Conservation (phyloP, 92 coral and sea anemone genomes). For the Paragorgia papillata region DNA sequence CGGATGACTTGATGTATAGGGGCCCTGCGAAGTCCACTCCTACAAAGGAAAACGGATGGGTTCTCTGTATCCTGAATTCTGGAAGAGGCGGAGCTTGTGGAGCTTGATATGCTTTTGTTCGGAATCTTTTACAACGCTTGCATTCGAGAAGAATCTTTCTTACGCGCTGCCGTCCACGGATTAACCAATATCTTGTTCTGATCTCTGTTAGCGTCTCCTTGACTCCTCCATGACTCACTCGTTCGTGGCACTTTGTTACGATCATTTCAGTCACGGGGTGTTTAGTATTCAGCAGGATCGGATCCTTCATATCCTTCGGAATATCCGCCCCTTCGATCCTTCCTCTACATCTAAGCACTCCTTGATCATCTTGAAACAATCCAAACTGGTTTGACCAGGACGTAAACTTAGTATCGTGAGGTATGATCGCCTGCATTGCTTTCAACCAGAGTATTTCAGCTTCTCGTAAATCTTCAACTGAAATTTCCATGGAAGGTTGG, state of each 20-base stretch:
- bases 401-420: slow-evolving; percentile 11
- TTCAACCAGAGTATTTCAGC: slow-evolving; percentile 37
- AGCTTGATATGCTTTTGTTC: slow-evolving; percentile 47
- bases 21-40: slow-evolving; percentile 57
- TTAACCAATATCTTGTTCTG: slow-evolving; percentile 39
- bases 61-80: slow-evolving; percentile 38
- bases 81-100: slow-evolving; percentile 51
- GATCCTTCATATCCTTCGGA: slow-evolving; percentile 33
- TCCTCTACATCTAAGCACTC: slow-evolving; percentile 51
- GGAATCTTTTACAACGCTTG: slow-evolving; percentile 34
- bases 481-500: neutral
- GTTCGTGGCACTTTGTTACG: slow-evolving; percentile 47
- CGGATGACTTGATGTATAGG: slow-evolving; percentile 34
- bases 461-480: slow-evolving; percentile 1
- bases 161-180: slow-evolving; percentile 49
- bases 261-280: slow-evolving; percentile 50
- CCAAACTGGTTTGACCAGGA: slow-evolving; percentile 26
- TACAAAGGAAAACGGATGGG: slow-evolving; percentile 37
- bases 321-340: slow-evolving; percentile 32
- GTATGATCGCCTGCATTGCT: neutral
- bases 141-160: slow-evolving; percentile 44
- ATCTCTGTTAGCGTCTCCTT: slow-evolving; percentile 58
- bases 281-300: slow-evolving; percentile 38
- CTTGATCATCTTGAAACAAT: slow-evolving; percentile 25
- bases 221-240: slow-evolving; percentile 60